Conservation (phyloP, 1,140 invertebrate genomes). For the Telenomus remus region DNA sequence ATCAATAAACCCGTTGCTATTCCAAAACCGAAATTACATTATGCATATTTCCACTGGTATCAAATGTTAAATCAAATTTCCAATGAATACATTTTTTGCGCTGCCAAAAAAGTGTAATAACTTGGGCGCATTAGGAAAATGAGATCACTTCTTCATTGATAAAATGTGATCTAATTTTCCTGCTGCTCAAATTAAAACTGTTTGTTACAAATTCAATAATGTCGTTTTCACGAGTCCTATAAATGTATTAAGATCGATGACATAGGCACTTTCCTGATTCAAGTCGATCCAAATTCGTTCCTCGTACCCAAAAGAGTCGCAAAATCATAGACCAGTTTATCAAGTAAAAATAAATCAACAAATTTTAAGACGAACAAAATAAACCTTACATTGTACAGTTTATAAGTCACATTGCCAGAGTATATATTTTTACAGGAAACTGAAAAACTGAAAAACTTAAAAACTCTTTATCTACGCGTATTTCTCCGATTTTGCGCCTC, state of each 20-base stretch:
- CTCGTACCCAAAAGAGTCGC: conserved; percentile 19
- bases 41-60: no score
- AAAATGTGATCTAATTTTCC: no score
- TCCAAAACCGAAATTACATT: no score
- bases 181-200: no score
- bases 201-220: no score
- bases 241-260: conserved; percentile 30
- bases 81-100: no score
- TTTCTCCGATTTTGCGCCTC: not conserved
- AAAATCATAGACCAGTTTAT: conserved; percentile 8
- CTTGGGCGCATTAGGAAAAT: no score
- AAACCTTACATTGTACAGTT: conserved; percentile 38
- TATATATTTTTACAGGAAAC: conserved; percentile 46
- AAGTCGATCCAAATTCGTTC: conserved; percentile 51
- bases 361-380: conserved; percentile 6
- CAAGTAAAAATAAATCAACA: conserved; percentile 21
- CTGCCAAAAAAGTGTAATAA: no score
- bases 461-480: not conserved
- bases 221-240: not conserved
- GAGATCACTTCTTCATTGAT: no score
- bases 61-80: no score
- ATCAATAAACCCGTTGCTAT: no score
- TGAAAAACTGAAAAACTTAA: not conserved
- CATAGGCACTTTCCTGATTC: conserved; percentile 31
- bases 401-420: conserved; percentile 22